Conservation (phyloP, 2,113 vertebrate species). For the Phyllostomus hastatus region DNA sequence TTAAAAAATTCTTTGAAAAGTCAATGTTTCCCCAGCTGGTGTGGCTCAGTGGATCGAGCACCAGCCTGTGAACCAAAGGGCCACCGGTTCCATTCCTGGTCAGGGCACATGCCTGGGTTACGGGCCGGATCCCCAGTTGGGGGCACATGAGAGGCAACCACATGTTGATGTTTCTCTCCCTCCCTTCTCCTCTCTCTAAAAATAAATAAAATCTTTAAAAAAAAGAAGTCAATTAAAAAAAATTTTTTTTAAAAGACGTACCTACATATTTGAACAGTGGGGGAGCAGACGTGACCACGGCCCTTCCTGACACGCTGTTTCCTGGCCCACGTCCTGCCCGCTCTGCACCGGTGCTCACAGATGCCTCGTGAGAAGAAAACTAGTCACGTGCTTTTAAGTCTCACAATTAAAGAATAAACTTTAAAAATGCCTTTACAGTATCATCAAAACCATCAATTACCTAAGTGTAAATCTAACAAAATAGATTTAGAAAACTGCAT, state of each 20-base stretch:
- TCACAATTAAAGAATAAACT: background rate
- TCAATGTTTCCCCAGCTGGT: too few relatives aligned
- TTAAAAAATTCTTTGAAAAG: background rate
- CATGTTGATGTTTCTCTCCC: too few relatives aligned
- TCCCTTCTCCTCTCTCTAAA: too few relatives aligned
- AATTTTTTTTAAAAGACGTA: background rate
- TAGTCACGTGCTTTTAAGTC: background rate
- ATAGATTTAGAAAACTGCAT: background rate
- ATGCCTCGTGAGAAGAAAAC: background rate
- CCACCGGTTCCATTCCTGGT: too few relatives aligned
- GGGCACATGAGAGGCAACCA: too few relatives aligned
- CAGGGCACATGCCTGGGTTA: too few relatives aligned
- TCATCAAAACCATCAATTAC: background rate
- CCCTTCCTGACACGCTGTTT: background rate
- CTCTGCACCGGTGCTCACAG: background rate
- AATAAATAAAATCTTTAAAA: too few relatives aligned
- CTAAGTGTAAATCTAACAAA: background rate
- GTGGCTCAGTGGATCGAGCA: too few relatives aligned
- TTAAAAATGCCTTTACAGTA: background rate
- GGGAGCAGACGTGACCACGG: background rate
- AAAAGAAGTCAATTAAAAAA: background rate
- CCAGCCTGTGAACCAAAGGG: too few relatives aligned
- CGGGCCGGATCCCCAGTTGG: too few relatives aligned
- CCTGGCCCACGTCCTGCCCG: background rate
- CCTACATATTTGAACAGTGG: fast-evolving